Evolutionary conservation across 2,113 vertebrate species (phyloP), one percentile per base, ranked within the genome.

Genomic region (Neotoma lepida): DNA sequence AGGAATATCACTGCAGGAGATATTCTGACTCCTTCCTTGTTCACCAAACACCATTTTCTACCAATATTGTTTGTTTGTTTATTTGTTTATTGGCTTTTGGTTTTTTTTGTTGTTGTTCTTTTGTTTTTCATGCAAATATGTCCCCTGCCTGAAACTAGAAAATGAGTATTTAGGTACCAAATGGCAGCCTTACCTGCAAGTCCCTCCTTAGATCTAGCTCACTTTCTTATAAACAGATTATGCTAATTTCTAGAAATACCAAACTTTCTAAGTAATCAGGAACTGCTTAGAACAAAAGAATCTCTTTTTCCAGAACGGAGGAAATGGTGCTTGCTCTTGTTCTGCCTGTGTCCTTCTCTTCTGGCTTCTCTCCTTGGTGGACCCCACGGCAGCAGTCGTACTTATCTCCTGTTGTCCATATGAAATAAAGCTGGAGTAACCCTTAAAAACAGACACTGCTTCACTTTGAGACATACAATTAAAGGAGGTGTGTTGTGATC

Each of bases 141-240:
- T 81, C 22, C 63, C 6, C 20, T 90, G 51, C 20, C 76, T 96
- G 78, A 89, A 85, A 90, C 54, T 49, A 54, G 66, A 97, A 94
- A 94, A 92, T 56, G 66, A 9, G 49, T 78, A 63, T 91, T 96
- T 90, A 96, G 46, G 87, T 78, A 86, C 51, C 61, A 86, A 95
- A 92, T 41, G 86, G 61, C 10, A 44, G 28, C 44, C 81, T 95
- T 91, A 76, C 70, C 80, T 77, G 92, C 26, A 94, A 89, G 89
- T 77, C 76, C 71, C 74, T 97, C 78, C 54, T 91, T 91, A 93
- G 68, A 61, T 6, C 44, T 74, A 64, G 63, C 84, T 96, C 68
- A 89, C 85, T 84, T 93, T 92, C 86, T 39, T 96, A 35, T 77
- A 96, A 96, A 93, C 73, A 95, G n/a, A 88, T 81, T 94, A 77